phyloP scores from a whole-genome alignment of 2,113 vertebrate genomes.

The Toxostoma redivivum region DNA sequence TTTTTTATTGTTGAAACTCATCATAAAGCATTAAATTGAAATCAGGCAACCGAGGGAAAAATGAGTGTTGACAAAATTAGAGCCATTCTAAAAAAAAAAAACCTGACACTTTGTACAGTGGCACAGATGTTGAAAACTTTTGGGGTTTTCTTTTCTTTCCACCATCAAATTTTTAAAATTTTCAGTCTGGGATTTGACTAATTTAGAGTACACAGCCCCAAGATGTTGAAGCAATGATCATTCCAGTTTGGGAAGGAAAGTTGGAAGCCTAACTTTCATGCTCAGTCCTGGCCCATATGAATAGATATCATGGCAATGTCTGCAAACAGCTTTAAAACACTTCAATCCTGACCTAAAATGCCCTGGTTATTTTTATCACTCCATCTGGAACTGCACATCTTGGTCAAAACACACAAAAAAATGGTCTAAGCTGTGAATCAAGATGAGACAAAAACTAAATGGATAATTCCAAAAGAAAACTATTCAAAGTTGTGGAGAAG shows the following conservation, averaged over 20 bases:
- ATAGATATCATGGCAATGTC: accelerated
- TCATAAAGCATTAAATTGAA: neutral
- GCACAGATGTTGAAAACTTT: neutral
- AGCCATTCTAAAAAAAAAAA: neutral
- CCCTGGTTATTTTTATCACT: neutral
- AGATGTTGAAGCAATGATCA: neutral
- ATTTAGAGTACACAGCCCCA: neutral
- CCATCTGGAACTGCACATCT: neutral
- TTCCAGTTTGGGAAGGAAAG: neutral
- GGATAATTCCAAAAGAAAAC: neutral
- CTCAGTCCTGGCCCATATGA: neutral
- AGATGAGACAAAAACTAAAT: neutral
- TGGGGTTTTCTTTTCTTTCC: neutral
- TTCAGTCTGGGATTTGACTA: neutral
- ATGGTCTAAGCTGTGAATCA: neutral
- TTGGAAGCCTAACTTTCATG: neutral
- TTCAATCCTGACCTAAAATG: neutral
- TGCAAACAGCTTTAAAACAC: neutral
- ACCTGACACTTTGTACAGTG: neutral
- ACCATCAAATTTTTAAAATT: neutral
- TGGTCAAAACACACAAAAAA: neutral
- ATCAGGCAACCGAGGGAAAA: neutral
- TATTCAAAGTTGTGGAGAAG: neutral
- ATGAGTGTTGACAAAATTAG: neutral
- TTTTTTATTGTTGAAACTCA: neutral